phyloP scores from a whole-genome alignment of 1,140 invertebrate genomes.

The Chlorops oryzae region DNA sequence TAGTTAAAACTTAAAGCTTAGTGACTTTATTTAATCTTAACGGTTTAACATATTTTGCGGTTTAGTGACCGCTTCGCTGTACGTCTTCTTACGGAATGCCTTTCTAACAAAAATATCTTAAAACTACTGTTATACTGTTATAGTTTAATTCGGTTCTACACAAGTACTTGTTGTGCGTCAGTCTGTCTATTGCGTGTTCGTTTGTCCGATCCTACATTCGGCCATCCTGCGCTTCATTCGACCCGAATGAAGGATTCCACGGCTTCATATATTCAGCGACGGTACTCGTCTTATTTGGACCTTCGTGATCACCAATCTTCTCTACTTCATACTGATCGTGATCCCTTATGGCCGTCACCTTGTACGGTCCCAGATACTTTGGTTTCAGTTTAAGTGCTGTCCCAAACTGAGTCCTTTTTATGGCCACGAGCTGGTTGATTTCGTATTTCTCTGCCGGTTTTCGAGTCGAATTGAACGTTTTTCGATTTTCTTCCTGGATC shows the following conservation, averaged over 20 bases:
- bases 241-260: conserved; percentile 3
- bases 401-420: conserved; percentile 39
- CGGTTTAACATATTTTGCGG: too few relatives aligned
- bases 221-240: too few relatives aligned
- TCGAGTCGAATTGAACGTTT: conserved; percentile 28
- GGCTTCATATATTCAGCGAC: background rate
- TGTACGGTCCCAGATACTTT: conserved; percentile 45
- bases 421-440: conserved; percentile 39
- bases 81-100: too few relatives aligned
- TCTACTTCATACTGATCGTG: conserved; percentile 24
- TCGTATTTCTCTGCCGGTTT: conserved; percentile 26
- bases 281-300: background rate
- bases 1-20: too few relatives aligned
- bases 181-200: too few relatives aligned
- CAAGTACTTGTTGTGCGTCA: too few relatives aligned
- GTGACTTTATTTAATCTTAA: too few relatives aligned
- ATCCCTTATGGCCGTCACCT: conserved; percentile 17
- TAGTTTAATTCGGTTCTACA: too few relatives aligned
- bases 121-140: too few relatives aligned
- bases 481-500: conserved; percentile 38
- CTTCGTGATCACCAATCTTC: conserved; percentile 9
- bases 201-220: too few relatives aligned
- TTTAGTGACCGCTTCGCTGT: too few relatives aligned
- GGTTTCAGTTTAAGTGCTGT: conserved; percentile 34
- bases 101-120: too few relatives aligned